Percentiles rank a stretch among this genome's conserved stretches.
These are phyloP conservation scores for Tiliqua scincoides DNA, from an alignment of 2,113 vertebrate genomes.

Conservation along the genomic window DNA sequence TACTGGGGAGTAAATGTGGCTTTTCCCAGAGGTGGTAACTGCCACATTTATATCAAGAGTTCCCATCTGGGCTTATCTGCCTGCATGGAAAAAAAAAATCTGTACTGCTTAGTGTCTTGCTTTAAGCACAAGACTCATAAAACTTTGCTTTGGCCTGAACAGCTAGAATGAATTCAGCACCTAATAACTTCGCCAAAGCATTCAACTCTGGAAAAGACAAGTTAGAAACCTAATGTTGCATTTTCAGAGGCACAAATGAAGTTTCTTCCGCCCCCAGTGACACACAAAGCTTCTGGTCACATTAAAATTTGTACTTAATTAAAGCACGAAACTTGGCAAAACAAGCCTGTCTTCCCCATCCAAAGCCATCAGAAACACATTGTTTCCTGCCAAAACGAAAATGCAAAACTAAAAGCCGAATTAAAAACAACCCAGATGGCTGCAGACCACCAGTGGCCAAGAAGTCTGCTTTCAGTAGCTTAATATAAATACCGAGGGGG, in stretches of 20 bases:
- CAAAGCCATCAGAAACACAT: background rate
- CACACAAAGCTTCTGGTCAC: background rate
- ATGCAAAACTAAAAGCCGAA: background rate
- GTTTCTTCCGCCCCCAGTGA: background rate
- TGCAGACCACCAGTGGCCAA: background rate
- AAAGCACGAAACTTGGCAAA: background rate
- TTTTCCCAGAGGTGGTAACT: background rate
- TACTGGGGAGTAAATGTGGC: background rate
- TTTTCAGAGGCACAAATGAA: background rate
- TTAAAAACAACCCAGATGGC: background rate
- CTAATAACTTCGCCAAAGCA: background rate
- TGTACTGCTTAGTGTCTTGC: background rate
- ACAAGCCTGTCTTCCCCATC: background rate
- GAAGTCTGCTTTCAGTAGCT: background rate
- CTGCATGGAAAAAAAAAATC: background rate
- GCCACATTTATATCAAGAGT: background rate
- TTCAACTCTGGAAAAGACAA: background rate
- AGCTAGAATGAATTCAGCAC: background rate
- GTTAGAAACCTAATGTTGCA: background rate
- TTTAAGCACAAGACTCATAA: background rate
- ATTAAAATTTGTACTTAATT: background rate
- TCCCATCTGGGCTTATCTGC: background rate
- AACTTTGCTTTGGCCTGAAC: background rate
- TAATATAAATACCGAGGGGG: background rate
- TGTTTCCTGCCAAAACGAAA: conserved; percentile 11